Evolutionary conservation across 2,888 invertebrate genomes (phyloP).

Genomic region (Toxonevra muliebris): DNA sequence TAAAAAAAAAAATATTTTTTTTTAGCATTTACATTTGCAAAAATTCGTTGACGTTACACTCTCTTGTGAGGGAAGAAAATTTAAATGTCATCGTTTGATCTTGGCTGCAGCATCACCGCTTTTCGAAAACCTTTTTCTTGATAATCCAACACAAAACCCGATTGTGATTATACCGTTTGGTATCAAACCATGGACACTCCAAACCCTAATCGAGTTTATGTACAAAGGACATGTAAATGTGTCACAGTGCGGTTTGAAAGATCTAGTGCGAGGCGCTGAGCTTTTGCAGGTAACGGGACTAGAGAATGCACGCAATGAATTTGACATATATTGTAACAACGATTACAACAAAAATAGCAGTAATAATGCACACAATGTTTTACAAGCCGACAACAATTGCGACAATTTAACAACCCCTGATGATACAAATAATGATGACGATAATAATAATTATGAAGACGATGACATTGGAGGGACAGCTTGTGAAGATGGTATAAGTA

Average conservation of each 20-base stretch:
- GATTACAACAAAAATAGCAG: too few species aligned
- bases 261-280: constrained; percentile 79
- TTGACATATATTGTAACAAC: background rate
- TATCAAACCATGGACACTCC: constrained; percentile 81
- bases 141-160: constrained; percentile 80
- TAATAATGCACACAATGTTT: too few species aligned
- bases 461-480: too few species aligned
- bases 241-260: constrained; percentile 78
- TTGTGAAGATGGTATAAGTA: too few species aligned
- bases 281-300: constrained; percentile 78
- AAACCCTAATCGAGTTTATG: constrained; percentile 84
- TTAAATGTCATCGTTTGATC: constrained; percentile 83
- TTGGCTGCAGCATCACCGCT: constrained; percentile 82
- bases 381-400: too few species aligned
- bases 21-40: constrained; percentile 23
- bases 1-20: too few species aligned
- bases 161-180: constrained; percentile 80
- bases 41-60: constrained; percentile 80
- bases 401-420: too few species aligned
- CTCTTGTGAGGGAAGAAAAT: constrained; percentile 80
- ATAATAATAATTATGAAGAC: too few species aligned
- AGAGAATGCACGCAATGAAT: constrained; percentile 11
- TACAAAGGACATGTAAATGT: constrained; percentile 85
- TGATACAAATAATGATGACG: too few species aligned
- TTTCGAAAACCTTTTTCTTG: constrained; percentile 60